These are phyloP conservation scores for Allygus modestus DNA, from an alignment of 2,888 invertebrate species.

Conservation along the genomic window DNA sequence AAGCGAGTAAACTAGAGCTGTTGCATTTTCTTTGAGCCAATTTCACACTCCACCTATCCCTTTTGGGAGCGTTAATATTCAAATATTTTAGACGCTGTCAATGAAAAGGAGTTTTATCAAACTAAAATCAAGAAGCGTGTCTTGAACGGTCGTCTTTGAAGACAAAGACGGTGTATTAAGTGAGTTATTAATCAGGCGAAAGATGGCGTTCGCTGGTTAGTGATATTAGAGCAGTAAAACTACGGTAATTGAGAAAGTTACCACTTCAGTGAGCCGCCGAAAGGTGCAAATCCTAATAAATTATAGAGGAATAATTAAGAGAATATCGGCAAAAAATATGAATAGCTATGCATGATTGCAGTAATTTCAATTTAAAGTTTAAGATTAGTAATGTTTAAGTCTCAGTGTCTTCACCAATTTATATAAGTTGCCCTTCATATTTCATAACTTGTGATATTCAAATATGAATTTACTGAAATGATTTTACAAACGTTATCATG, in stretches of 20 bases:
- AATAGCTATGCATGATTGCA: too few species aligned
- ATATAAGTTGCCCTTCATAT: too few species aligned
- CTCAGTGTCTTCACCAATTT: too few species aligned
- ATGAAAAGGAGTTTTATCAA: slow-evolving; percentile 24
- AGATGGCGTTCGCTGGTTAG: slow-evolving; percentile 40
- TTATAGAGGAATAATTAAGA: not conserved
- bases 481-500: too few species aligned
- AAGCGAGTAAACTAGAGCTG: not conserved
- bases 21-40: slow-evolving; percentile 28
- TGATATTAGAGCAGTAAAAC: slow-evolving; percentile 6
- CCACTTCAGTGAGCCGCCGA: not conserved
- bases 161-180: slow-evolving; percentile 51
- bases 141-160: slow-evolving; percentile 47
- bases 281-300: not conserved
- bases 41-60: not conserved
- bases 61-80: slow-evolving; percentile 23
- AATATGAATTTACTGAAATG: too few species aligned
- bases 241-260: slow-evolving; percentile 31
- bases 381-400: too few species aligned
- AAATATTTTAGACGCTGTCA: slow-evolving; percentile 37
- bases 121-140: slow-evolving; percentile 49
- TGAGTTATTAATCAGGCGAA: slow-evolving; percentile 50
- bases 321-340: too few species aligned
- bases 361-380: too few species aligned
- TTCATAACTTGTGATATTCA: too few species aligned